Base-by-base conservation (phyloP, 2,113 vertebrate species). In the Garra rufa region DNA sequence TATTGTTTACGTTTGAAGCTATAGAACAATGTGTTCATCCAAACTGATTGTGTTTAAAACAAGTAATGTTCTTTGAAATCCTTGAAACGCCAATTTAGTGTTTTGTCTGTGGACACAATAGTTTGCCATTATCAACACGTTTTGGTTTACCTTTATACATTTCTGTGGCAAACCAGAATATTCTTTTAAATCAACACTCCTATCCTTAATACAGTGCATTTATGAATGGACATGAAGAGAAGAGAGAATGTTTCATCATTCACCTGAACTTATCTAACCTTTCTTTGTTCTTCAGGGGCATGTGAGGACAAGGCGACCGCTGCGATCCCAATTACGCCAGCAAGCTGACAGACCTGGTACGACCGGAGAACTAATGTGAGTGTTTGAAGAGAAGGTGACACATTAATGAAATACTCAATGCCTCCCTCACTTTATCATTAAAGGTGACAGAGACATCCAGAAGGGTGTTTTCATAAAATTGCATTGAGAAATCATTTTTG, bases 191-290 rank as follows among this genome's bases (percentile, higher is more conserved):
- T 0, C 15, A 75, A 21, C 3, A 26, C 1, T 5, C 43, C 71
- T 19, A 8, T 50, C 4, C 14, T 50, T 50, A 24, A 73, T 44
- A 15, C 21, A 46, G n/a, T 26, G 63, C n/a, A 21, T n/a, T 10
- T 55, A 21, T 21, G 17, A 52, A 52, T 24, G n/a, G 55, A 57
- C 9, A 38, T 34, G 3, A 34, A 34, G 34, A 34, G 34, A 34
- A 34, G 43, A 48, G 15, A 43, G 76, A 44, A 78, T 17, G n/a
- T 63, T 43, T 44, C 21, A 26, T 26, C 34, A 17, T 78, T 61
- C 3, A 78, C 7, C 76, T 77, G 52, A 77, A 78, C 76, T 26
- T 59, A 38, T 59, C 10, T 43, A 24, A 44, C 38, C 55, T 79
- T 44, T 79, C 38, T 63, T 59, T 59, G 48, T 14, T 24, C 26